Conservation (phyloP, 2,113 vertebrate species). For the Salvelinus namaycush region DNA sequence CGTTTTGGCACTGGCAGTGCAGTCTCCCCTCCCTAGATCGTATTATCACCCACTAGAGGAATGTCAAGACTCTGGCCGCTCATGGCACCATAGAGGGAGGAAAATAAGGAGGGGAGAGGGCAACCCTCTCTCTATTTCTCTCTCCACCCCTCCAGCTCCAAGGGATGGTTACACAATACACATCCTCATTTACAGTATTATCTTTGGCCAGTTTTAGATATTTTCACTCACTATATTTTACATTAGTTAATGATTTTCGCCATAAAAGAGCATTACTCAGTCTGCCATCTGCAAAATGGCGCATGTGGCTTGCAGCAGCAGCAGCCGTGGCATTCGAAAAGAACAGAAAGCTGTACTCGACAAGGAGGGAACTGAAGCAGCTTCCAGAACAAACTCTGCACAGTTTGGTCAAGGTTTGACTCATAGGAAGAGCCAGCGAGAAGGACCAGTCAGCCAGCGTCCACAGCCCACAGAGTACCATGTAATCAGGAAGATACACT, state of each 20-base stretch:
- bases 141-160: background rate
- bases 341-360: slow-evolving; percentile 53
- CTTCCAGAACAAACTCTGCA: slow-evolving; percentile 59
- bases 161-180: background rate
- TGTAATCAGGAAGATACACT: slow-evolving; percentile 59
- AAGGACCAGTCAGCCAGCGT: slow-evolving; percentile 9
- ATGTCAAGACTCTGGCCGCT: slow-evolving; percentile 63
- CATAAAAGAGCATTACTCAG: slow-evolving; percentile 45
- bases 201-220: too few relatives aligned
- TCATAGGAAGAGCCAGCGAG: slow-evolving; percentile 20
- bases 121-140: background rate
- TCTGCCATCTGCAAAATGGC: slow-evolving; percentile 43
- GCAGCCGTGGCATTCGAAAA: slow-evolving; percentile 48
- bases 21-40: slow-evolving; percentile 48
- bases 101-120: slow-evolving; percentile 29
- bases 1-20: slow-evolving; percentile 20
- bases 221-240: too few relatives aligned
- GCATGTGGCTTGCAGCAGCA: slow-evolving; percentile 52
- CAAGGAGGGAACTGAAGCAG: slow-evolving; percentile 27
- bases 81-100: slow-evolving; percentile 34
- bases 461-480: slow-evolving; percentile 3
- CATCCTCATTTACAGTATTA: too few relatives aligned
- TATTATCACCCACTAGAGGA: slow-evolving; percentile 75
- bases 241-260: too few relatives aligned
- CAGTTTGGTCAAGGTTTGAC: slow-evolving; percentile 49